These are phyloP conservation scores for Sebastes goodei DNA, from an alignment of 2,797 vertebrate species.

Conservation along the genomic window DNA sequence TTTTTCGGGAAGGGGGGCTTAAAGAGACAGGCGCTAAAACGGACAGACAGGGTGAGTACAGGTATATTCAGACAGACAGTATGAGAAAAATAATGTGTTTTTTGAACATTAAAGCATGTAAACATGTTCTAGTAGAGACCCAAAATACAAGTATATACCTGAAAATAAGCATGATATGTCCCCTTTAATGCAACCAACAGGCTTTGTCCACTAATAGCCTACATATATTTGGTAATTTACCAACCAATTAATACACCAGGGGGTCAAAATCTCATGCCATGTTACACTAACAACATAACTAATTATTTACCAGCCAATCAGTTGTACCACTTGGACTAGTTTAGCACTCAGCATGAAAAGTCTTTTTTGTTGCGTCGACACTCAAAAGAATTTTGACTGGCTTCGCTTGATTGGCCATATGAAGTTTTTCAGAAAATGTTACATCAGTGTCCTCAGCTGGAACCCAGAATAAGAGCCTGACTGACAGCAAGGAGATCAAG, in stretches of 20 bases:
- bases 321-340: neutral
- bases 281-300: neutral
- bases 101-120: too few species aligned
- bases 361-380: neutral
- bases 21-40: rapidly evolving
- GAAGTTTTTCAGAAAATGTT: conserved; percentile 32
- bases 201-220: too few species aligned
- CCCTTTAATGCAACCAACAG: neutral
- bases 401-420: conserved; percentile 20
- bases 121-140: too few species aligned
- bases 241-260: neutral
- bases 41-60: too few species aligned
- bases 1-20: rapidly evolving
- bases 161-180: too few species aligned
- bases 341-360: neutral
- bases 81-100: too few species aligned
- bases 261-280: neutral
- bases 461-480: conserved; percentile 53
- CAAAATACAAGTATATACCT: too few species aligned
- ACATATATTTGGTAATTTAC: neutral
- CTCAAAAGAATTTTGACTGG: conserved; percentile 19
- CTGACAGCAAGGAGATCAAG: conserved; percentile 64
- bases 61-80: too few species aligned
- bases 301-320: neutral
- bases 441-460: conserved; percentile 56